phyloP scores from a whole-genome alignment of 2,113 vertebrate genomes.

The Serilophus lunatus region DNA sequence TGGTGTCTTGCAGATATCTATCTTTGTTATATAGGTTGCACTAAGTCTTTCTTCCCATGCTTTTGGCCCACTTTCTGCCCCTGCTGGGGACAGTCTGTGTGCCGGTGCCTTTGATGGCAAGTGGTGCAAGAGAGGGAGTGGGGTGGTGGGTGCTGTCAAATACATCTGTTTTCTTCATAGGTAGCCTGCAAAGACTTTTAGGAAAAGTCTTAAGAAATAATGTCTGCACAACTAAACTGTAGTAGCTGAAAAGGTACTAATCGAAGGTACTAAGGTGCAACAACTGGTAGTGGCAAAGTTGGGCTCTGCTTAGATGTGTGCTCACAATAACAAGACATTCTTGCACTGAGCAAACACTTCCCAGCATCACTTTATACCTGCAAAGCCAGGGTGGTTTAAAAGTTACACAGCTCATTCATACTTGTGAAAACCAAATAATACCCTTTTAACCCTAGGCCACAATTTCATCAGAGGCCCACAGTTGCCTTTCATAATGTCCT shows the following conservation, averaged over 20 bases:
- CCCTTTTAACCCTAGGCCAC: not conserved
- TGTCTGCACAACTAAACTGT: not conserved
- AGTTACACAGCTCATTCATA: not conserved
- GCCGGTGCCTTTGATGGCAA: not conserved
- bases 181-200: not conserved
- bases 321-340: not conserved
- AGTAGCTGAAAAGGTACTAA: not conserved
- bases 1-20: not conserved
- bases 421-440: not conserved
- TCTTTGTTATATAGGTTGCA: not conserved
- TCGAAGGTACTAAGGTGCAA: not conserved
- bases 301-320: not conserved
- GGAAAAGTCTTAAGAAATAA: not conserved
- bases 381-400: not conserved
- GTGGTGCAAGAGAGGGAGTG: not conserved
- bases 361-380: not conserved
- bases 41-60: not conserved
- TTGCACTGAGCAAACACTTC: not conserved
- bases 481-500: not conserved
- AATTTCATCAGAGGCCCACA: not conserved
- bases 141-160: not conserved
- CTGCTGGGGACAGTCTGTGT: fast-evolving
- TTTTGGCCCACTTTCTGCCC: not conserved
- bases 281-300: not conserved
- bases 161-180: not conserved